phyloP scores from a whole-genome alignment of 2,113 vertebrate species.

The Trichechus manatus region DNA sequence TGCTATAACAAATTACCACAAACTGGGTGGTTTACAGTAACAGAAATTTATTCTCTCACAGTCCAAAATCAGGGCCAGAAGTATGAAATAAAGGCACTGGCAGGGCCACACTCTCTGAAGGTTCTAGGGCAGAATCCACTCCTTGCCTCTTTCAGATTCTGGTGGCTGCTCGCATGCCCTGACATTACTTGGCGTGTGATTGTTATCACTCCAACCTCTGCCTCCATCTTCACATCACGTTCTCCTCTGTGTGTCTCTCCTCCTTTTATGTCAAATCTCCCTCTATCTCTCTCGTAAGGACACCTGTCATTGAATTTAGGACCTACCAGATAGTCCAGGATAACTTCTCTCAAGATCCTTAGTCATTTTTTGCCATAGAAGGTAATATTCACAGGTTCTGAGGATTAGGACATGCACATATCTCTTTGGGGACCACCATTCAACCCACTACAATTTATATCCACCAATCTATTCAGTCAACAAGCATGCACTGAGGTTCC shows the following conservation, averaged over 20 bases:
- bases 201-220: not conserved
- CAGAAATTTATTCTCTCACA: not conserved
- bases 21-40: not conserved
- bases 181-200: not conserved
- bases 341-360: not conserved
- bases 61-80: not conserved
- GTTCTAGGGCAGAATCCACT: not conserved
- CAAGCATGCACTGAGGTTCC: not conserved
- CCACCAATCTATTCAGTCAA: not conserved
- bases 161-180: not conserved
- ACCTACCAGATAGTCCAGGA: not conserved
- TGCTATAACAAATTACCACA: constrained; percentile 24
- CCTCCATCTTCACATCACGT: not conserved
- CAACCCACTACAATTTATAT: not conserved
- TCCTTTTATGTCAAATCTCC: not conserved
- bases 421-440: not conserved
- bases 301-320: not conserved
- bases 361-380: not conserved
- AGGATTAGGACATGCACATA: not conserved
- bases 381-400: not conserved
- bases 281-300: too few species aligned
- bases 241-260: not conserved
- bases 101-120: not conserved
- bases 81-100: not conserved
- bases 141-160: not conserved